Percentiles rank a stretch among this genome's conserved stretches.
Evolutionary conservation across 2,888 invertebrate species (phyloP).

Genomic region (Metopia argyrocephala): DNA sequence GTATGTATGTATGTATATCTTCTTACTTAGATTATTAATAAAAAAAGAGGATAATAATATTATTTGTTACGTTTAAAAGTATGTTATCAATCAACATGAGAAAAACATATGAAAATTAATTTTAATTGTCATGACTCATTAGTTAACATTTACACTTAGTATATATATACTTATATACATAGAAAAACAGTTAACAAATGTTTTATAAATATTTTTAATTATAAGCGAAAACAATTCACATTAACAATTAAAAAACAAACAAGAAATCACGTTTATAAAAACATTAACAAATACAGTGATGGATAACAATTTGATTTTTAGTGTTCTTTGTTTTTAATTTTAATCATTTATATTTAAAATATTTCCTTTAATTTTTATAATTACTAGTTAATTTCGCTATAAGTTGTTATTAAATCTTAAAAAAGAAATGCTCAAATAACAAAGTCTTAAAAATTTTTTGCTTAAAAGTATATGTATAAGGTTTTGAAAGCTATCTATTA

Average conservation of each 20-base stretch:
- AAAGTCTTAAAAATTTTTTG: too few species aligned
- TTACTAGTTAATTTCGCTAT: neutral
- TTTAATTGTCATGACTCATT: too few species aligned
- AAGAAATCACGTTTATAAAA: neutral
- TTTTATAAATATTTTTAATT: neutral
- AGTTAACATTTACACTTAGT: neutral
- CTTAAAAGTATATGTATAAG: too few species aligned
- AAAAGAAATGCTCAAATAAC: slow-evolving; percentile 30
- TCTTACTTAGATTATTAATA: too few species aligned
- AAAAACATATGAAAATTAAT: neutral
- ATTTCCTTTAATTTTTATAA: neutral
- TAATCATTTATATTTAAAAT: slow-evolving; percentile 11
- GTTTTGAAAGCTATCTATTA: too few species aligned
- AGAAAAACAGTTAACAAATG: neutral
- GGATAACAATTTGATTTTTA: slow-evolving; percentile 5
- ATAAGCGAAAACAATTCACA: neutral
- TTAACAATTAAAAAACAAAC: neutral
- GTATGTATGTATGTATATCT: too few species aligned
- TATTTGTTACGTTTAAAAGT: too few species aligned
- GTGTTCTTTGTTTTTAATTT: neutral
- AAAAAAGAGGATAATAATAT: too few species aligned
- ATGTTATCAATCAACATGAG: too few species aligned
- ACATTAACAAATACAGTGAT: slow-evolving; percentile 25
- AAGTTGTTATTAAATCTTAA: neutral
- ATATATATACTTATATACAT: neutral